Evolutionary conservation across 2,888 invertebrate genomes (phyloP).

Genomic region (Gasteruption jaculator): DNA sequence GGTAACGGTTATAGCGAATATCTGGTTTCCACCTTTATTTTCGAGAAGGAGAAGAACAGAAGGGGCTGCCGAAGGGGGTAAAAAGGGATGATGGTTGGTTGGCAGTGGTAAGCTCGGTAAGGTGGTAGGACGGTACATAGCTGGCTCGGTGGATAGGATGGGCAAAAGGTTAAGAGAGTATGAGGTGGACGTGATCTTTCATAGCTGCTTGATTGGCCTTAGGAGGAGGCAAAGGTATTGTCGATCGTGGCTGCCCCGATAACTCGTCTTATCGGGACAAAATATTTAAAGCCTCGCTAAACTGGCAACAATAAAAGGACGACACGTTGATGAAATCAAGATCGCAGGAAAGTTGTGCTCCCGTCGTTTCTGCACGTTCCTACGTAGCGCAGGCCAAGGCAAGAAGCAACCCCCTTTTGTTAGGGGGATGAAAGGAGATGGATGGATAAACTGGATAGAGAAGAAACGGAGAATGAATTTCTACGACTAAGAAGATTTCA

Average conservation of each 20-base stretch:
- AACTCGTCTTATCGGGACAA: slow-evolving; percentile 30
- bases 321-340: slow-evolving; percentile 51
- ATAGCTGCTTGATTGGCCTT: slow-evolving; percentile 49
- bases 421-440: too few relatives aligned
- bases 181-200: slow-evolving; percentile 50
- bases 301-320: slow-evolving; percentile 48
- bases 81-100: slow-evolving; percentile 1
- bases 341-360: slow-evolving; percentile 40
- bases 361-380: slow-evolving; percentile 27
- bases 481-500: too few relatives aligned
- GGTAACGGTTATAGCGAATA: too few relatives aligned
- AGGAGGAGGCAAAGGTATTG: slow-evolving; percentile 38
- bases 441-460: too few relatives aligned
- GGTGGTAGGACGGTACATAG: slow-evolving; percentile 30
- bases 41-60: too few relatives aligned
- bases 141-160: slow-evolving; percentile 26
- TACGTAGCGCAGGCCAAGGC: too few relatives aligned
- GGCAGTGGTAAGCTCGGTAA: slow-evolving; percentile 22
- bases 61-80: slow-evolving; percentile 17
- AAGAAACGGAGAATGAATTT: too few relatives aligned
- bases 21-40: too few relatives aligned
- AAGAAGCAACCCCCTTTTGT: too few relatives aligned
- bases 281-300: slow-evolving; percentile 44
- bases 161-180: slow-evolving; percentile 19
- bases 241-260: slow-evolving; percentile 22